A percentile compares a stretch with the other conserved stretches of the same genome.
Conservation (phyloP, 2,888 invertebrate species). For the Nomada ferruginata region DNA sequence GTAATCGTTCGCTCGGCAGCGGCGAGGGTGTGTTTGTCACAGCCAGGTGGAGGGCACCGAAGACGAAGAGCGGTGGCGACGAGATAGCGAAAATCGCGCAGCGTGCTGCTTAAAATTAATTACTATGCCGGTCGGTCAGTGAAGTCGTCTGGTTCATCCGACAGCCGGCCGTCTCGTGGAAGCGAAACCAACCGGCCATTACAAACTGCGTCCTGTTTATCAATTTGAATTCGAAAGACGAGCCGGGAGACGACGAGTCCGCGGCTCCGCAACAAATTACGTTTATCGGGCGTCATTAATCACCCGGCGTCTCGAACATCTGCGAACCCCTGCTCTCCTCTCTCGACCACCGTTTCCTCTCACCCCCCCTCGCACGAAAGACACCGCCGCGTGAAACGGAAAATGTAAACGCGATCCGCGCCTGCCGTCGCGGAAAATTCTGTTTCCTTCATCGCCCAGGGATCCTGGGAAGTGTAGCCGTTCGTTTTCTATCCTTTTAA, state of each 20-base stretch:
- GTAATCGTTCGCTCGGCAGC: slow-evolving; percentile 8
- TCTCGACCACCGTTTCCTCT: slow-evolving; percentile 32
- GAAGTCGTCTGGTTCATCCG: slow-evolving; percentile 77
- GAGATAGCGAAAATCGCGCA: slow-evolving; percentile 79
- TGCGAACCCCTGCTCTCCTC: slow-evolving; percentile 58
- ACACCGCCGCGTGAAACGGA: slow-evolving; percentile 48
- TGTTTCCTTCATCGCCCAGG: slow-evolving; percentile 22
- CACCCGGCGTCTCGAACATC: slow-evolving; percentile 71
- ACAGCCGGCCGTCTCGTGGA: slow-evolving; percentile 75
- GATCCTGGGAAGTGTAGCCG: background rate
- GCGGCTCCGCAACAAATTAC: slow-evolving; percentile 71
- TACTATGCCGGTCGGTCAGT: slow-evolving; percentile 76
- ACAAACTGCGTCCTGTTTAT: slow-evolving; percentile 77
- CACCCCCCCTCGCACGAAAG: slow-evolving; percentile 48
- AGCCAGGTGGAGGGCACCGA: slow-evolving; percentile 38
- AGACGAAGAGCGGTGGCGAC: slow-evolving; percentile 51
- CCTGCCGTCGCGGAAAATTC: slow-evolving; percentile 30
- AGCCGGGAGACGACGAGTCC: slow-evolving; percentile 67
- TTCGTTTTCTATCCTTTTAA: background rate
- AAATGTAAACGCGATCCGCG: slow-evolving; percentile 46
- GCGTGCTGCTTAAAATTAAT: slow-evolving; percentile 81
- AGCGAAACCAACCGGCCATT: slow-evolving; percentile 61
- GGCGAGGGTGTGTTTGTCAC: slow-evolving; percentile 49
- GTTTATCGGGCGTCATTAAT: slow-evolving; percentile 72
- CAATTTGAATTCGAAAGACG: slow-evolving; percentile 75